Base-by-base conservation (phyloP, 2,113 vertebrate species). In the Oncorhynchus masou region DNA sequence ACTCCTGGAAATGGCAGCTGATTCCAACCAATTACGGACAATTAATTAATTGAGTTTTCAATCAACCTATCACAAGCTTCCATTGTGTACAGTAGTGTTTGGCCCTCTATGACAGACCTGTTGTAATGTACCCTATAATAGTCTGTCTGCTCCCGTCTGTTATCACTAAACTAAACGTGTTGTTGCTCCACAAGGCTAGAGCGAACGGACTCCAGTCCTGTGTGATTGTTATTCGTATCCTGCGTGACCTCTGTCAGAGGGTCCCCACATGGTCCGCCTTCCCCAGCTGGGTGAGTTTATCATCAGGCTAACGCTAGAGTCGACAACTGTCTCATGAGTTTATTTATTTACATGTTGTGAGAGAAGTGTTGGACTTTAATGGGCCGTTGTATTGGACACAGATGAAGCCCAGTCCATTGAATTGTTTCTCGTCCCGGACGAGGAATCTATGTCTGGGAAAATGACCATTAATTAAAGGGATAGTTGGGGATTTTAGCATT, bases 131-230 rank as follows among this genome's bases (percentile, higher is more conserved):
- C 39, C 11, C 9, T 45, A 11, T 27, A 27, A 27, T 27, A 3
- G 27, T 27, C 27, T 34, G 34, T 34, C 34, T 7, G 31, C 5
- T 34, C 85, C 73, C 66, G 73, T 86, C 65, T 75, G 83, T 93
- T 84, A 11, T 45, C 39, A 90, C 91, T 94, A 94, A 94, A 94
- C 77, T 91, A 95, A 93, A 92, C 95, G 95, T 54, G 51, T 93
- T 95, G 91, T 96, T 96, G 90, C 92, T 92, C 87, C 96, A 92
- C 51, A 98, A 99, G 98, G 98, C 98, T 96, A 98, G 97, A 94
- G 98, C 98, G 91, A 99, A 99, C 81, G 98, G 97, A 83, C 96
- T 99, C 79, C 98, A 99, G 85, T 99, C 98, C 87, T 99, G 98
- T 87, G 98, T 99, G 91, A 90, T 99, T 93, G 95, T 98, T 91